phyloP scores from a whole-genome alignment of 2,888 invertebrate species.

The Gisinianus flammeolus region DNA sequence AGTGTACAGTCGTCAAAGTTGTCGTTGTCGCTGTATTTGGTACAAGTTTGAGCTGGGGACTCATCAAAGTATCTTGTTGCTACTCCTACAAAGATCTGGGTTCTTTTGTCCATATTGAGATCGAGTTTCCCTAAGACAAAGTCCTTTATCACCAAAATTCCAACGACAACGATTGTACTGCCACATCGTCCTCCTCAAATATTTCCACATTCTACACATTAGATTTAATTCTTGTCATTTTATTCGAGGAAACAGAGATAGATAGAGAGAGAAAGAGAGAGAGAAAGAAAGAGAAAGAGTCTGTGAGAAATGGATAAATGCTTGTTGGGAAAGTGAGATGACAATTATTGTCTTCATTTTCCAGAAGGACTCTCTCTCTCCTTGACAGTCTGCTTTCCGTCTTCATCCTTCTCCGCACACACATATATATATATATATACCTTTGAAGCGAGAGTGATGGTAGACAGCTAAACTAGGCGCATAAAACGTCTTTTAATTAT shows the following conservation, averaged over 20 bases:
- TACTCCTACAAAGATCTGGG: no score
- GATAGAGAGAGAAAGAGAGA: no score
- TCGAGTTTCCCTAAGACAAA: not conserved
- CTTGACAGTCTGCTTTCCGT: no score
- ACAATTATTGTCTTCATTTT: not conserved
- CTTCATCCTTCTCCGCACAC: no score
- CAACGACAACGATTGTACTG: not conserved
- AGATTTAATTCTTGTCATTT: no score
- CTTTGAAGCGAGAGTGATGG: not conserved
- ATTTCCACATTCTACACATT: no score
- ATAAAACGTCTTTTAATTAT: slow-evolving; percentile 15
- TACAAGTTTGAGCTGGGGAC: not conserved
- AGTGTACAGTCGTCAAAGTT: not conserved
- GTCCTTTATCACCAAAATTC: not conserved
- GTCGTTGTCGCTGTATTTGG: not conserved
- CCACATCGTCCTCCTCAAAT: no score
- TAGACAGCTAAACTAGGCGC: no score
- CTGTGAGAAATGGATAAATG: no score
- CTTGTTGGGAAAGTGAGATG: no score
- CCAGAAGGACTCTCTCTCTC: not conserved
- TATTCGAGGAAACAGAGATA: no score
- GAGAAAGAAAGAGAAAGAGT: no score
- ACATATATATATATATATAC: not conserved
- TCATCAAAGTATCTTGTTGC: not conserved
- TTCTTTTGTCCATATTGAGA: not conserved